Percentiles rank a stretch among this genome's conserved stretches.
These are phyloP conservation scores for Erithacus rubecula DNA, from an alignment of 2,797 vertebrate species.

Conservation along the genomic window DNA sequence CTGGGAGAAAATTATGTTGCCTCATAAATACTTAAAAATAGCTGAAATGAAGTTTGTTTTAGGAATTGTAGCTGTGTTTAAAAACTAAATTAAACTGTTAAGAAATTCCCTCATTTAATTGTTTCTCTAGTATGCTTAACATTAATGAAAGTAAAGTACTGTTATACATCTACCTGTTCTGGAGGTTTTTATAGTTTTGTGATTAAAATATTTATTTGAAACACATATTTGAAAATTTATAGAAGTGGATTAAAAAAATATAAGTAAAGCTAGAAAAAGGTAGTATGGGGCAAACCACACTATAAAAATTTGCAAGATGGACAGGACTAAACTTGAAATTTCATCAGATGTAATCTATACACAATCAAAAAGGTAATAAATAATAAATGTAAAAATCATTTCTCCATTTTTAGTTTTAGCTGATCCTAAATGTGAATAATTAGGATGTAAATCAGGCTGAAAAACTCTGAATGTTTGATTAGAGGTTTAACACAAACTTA, in stretches of 20 bases:
- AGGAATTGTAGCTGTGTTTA: neutral
- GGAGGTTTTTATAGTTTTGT: neutral
- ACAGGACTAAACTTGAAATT: neutral
- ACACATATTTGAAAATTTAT: neutral
- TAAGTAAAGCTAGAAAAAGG: neutral
- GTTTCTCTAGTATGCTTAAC: neutral
- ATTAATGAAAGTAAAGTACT: neutral
- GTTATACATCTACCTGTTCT: neutral
- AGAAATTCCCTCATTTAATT: neutral
- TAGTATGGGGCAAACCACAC: neutral
- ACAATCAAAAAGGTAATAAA: neutral
- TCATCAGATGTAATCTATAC: neutral
- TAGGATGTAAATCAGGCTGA: neutral
- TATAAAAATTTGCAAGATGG: neutral
- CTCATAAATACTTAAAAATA: neutral
- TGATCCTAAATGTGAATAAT: neutral
- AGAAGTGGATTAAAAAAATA: neutral
- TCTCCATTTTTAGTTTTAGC: neutral
- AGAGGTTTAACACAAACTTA: neutral
- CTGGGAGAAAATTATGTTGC: neutral
- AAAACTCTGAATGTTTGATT: neutral
- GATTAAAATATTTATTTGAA: neutral
- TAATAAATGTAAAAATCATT: neutral
- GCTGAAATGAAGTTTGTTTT: neutral
- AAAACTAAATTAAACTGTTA: neutral